Evolutionary conservation across 2,113 vertebrate species (phyloP), one percentile per base, ranked within the genome.

Genomic region (Ictalurus punctatus): DNA sequence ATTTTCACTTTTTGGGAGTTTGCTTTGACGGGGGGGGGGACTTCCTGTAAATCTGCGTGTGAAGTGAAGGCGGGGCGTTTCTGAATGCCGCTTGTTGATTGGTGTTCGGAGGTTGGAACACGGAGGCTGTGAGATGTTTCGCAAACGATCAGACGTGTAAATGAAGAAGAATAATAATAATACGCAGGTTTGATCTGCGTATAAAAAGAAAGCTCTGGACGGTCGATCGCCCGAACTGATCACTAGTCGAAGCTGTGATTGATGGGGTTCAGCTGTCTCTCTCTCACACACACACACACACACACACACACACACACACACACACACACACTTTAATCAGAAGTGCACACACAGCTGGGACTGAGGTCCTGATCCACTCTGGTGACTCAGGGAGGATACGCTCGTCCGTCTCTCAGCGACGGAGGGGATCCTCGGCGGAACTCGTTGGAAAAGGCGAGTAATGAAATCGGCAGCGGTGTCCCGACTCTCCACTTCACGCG

Each of bases 331-430:
- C 25, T 54, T 85, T 80, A 91, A 95, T 96, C 93, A 92, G 91
- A 92, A 95, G 92, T 92, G 90, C 93, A 95, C 95, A 96, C 95
- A 93, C 94, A 95, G 95, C 94, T 95, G 95, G 91, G 67, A 34
- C 90, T 67, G 88, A 86, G 87, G 44, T 44, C 80, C 76, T 71
- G 85, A 87, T 67, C 74, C 63, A 69, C 37, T 37, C 23, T 87
- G 58, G 56, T 76, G 76, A 73, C 69, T 67, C 59, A 16, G 83
- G 17, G 69, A 67, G 40, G 76, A 74, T 78, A 59, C 12, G 9
- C 7, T 90, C 44, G 48, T 86, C 93, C 93, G 90, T 93, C 48
- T 92, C 59, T 25, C 9, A 23, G 21, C 94, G 94, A 95, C 94
- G 92, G 94, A 94, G 21, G 21, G 19, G 21, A 76, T 76, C 40